Evolutionary conservation across 2,113 vertebrate species (phyloP).

Genomic region (Sylvia atricapilla): DNA sequence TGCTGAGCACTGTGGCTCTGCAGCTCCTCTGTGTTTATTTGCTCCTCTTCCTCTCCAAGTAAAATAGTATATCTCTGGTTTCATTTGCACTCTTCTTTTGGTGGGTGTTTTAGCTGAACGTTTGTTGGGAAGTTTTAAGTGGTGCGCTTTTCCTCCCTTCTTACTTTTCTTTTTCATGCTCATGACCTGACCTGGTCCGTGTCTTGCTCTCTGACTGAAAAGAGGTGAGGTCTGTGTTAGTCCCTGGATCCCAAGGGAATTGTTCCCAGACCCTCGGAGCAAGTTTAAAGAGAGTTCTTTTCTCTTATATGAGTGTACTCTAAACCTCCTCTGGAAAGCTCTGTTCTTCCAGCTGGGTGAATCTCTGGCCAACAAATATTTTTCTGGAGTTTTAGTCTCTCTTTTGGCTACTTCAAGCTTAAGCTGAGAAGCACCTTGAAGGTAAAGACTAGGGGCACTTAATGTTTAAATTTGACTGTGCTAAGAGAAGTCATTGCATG

Average conservation of each 20-base stretch:
- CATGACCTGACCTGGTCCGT: not conserved
- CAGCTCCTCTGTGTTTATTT: not conserved
- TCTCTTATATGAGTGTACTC: not conserved
- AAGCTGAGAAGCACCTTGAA: not conserved
- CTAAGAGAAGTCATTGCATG: not conserved
- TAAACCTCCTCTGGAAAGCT: not conserved
- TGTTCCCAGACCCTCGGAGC: not conserved
- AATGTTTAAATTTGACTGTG: not conserved
- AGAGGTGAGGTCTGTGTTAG: not conserved
- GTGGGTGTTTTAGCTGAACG: not conserved
- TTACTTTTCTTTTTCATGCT: not conserved
- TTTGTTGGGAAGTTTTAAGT: not conserved
- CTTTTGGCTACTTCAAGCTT: not conserved
- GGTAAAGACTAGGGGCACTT: not conserved
- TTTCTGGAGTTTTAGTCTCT: not conserved
- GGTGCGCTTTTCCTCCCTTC: not conserved
- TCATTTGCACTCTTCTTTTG: not conserved
- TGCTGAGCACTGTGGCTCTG: not conserved
- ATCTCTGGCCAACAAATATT: not conserved
- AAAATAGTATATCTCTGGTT: not conserved
- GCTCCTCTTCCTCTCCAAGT: not conserved
- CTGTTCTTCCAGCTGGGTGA: not conserved
- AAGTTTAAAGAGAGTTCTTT: not conserved
- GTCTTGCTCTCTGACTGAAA: not conserved
- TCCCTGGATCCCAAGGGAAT: not conserved